phyloP scores from a whole-genome alignment of 2,888 invertebrate species.

The Leptogaster cylindrica region DNA sequence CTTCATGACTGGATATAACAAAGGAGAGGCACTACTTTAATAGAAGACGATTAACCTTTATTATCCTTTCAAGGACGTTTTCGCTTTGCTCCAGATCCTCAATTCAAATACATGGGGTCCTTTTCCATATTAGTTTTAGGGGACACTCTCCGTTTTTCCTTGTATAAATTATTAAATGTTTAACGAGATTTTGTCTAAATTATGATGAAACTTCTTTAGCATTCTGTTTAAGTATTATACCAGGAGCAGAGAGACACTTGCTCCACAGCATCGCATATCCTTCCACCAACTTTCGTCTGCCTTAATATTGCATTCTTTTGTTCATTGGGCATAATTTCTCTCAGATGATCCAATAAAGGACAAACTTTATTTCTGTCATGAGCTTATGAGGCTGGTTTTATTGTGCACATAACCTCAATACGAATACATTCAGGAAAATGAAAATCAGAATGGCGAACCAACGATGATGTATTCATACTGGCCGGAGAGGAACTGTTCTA shows the following conservation, averaged over 20 bases:
- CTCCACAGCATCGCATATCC: neutral
- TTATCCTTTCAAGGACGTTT: slow-evolving; percentile 1
- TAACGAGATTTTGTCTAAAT: neutral
- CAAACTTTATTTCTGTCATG: slow-evolving; percentile 1
- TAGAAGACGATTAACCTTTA: slow-evolving; percentile 1
- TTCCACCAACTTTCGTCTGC: neutral
- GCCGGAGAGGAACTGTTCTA: neutral
- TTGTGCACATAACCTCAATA: neutral
- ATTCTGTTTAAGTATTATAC: neutral
- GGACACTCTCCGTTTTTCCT: neutral
- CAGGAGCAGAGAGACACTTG: too few relatives aligned
- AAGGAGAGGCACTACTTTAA: neutral
- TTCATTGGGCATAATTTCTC: neutral
- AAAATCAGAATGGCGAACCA: neutral
- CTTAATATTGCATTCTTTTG: slow-evolving; percentile 4
- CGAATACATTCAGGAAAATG: neutral
- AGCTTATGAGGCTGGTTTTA: neutral
- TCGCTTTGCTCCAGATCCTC: neutral
- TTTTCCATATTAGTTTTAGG: neutral
- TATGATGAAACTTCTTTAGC: neutral
- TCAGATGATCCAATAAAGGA: neutral
- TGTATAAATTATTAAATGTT: neutral
- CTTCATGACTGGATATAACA: neutral
- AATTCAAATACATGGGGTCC: too few relatives aligned
- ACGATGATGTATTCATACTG: neutral